A percentile compares a stretch with the other conserved stretches of the same genome.
Evolutionary conservation across 1,140 invertebrate species (phyloP).

Genomic region (Brachionus calyciflorus): DNA sequence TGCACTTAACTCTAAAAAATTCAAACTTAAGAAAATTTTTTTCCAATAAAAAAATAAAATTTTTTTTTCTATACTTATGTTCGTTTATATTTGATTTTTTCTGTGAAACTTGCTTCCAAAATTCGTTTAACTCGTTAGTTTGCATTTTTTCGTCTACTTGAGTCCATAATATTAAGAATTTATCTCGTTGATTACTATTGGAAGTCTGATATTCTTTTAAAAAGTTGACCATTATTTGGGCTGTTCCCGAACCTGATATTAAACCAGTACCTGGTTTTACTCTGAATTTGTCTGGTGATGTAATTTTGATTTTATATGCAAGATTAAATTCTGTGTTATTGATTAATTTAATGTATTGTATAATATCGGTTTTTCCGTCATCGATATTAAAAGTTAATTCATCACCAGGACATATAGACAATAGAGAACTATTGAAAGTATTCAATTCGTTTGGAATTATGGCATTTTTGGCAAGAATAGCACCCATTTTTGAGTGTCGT

Average conservation of each 20-base stretch:
- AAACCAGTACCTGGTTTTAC: conserved; percentile 41
- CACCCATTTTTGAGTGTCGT: neutral
- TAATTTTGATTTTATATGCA: conserved; percentile 46
- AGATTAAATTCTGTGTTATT: conserved; percentile 5
- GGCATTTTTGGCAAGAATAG: neutral
- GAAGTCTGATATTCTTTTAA: conserved; percentile 33
- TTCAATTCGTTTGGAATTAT: neutral
- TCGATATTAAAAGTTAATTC: conserved; percentile 5
- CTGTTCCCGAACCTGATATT: neutral
- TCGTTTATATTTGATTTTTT: conserved; percentile 37
- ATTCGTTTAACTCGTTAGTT: conserved; percentile 5
- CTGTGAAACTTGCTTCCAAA: conserved; percentile 30
- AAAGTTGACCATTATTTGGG: conserved; percentile 30
- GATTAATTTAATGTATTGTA: conserved; percentile 15
- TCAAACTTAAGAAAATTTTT: neutral
- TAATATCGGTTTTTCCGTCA: conserved; percentile 10
- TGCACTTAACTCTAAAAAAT: conserved; percentile 36
- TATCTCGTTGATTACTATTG: conserved; percentile 7
- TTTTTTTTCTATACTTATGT: neutral
- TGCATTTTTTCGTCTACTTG: conserved; percentile 1
- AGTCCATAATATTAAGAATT: conserved; percentile 46
- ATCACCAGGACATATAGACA: conserved; percentile 23
- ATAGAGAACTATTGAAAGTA: neutral
- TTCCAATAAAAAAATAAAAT: neutral
- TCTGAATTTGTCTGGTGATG: conserved; percentile 44